Conservation (phyloP, 2,888 invertebrate genomes). For the Ligdia adustata region DNA sequence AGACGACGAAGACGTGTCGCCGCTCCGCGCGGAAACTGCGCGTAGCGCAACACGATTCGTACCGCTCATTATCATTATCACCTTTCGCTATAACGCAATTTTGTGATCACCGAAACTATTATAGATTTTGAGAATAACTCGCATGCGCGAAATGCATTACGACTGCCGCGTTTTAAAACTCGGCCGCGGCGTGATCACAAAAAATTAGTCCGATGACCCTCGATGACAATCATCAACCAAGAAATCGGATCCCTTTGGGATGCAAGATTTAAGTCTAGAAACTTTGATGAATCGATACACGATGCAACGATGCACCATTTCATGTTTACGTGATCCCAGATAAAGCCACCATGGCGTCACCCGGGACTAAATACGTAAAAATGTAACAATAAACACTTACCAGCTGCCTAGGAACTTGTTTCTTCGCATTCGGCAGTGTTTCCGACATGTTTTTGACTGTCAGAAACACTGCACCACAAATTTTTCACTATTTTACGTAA, state of each 20-base stretch:
- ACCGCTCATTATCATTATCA: constrained; percentile 47
- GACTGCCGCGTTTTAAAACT: constrained; percentile 81
- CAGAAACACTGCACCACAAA: constrained; percentile 82
- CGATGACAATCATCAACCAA: constrained; percentile 52
- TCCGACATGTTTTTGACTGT: constrained; percentile 83
- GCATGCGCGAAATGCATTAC: constrained; percentile 82
- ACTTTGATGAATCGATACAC: constrained; percentile 79
- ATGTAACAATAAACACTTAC: constrained; percentile 83
- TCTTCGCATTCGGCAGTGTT: constrained; percentile 84
- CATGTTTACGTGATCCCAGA: constrained; percentile 87
- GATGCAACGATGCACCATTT: constrained; percentile 84
- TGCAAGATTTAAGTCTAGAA: constrained; percentile 50
- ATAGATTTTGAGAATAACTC: constrained; percentile 82
- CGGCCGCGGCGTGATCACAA: constrained; percentile 76
- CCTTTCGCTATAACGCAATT: constrained; percentile 60
- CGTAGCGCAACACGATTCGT: constrained; percentile 50
- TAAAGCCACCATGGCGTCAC: constrained; percentile 87
- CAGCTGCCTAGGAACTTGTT: constrained; percentile 85
- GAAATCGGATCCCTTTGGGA: constrained; percentile 44
- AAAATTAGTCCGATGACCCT: constrained; percentile 72
- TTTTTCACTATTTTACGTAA: constrained; percentile 84
- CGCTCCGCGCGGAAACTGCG: constrained; percentile 45
- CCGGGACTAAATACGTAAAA: constrained; percentile 83
- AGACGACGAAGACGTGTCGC: constrained; percentile 53
- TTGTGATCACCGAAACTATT: constrained; percentile 73